Base-by-base conservation (phyloP, 1,140 invertebrate species). In the Drosophila setifemur region DNA sequence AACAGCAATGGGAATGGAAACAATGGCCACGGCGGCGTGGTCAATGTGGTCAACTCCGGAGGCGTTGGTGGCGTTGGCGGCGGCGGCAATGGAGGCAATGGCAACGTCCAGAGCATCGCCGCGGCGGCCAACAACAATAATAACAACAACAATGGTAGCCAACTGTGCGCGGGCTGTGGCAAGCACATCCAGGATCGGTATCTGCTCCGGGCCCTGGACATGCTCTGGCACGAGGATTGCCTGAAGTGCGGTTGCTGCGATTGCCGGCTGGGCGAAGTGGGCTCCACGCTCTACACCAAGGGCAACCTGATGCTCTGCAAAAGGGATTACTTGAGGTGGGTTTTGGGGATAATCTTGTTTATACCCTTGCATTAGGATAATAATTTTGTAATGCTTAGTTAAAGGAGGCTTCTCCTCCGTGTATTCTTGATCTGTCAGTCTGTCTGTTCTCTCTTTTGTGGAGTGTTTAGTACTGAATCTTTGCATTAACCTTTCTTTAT, bases 161-260 rank as follows among this genome's bases (percentile, higher is more conserved):
- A 96, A 91, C 94, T 96, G 70, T 97, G 96, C 91, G 96, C 95
- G 28, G 95, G 95, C 45, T 97, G 96, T 89, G 95, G 94, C 71
- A 97, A 97, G 92, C 94, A 94, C 82, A 97, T 97, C 78, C 96
- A 95, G 35, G 96, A 97, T 90, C 94, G 96, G 88, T 96, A 94
- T 90, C 92, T 96, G 33, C 92, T 96, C 64, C 96, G 96, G 90
- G 96, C 97, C 3, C 90, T 98, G 78, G 97, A 99, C 90, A 94
- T 98, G 91, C 95, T 96, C 82, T 99, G 98, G 98, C 98, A 99
- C 91, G 98, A 99, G 91, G 98, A 99, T 91, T 99, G 98, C 91
- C 93, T 99, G 5, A 99, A 99, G 91, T 99, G 98, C 90, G 96
- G 97, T 53, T 98, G 97, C 92, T 99, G 98, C 91, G 97, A 99